Percentiles rank a stretch among this genome's conserved stretches.
Evolutionary conservation across 2,113 vertebrate genomes (phyloP).

Genomic region (Phalacrocorax pelagicus): DNA sequence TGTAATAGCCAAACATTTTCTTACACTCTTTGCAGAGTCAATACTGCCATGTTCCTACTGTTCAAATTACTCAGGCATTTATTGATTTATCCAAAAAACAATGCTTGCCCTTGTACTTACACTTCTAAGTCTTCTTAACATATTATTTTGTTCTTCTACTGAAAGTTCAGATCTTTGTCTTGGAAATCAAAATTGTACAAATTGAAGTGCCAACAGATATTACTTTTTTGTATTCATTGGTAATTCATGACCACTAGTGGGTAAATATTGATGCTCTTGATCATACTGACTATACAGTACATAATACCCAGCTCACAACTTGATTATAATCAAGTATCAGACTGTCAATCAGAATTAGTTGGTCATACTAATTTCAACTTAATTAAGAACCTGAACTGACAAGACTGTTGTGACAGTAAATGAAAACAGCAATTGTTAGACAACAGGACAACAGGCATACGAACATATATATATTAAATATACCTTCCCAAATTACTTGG

Average conservation of each 20-base stretch:
- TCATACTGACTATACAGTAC: neutral
- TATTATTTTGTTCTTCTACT: neutral
- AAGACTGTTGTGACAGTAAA: neutral
- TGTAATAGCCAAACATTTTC: neutral
- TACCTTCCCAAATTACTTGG: neutral
- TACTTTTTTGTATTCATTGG: neutral
- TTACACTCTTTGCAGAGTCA: neutral
- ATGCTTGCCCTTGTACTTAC: neutral
- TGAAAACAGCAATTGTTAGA: neutral
- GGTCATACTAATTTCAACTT: neutral
- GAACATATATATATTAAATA: neutral
- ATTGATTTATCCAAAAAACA: neutral
- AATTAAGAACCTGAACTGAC: neutral
- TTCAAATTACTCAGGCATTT: neutral
- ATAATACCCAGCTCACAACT: neutral
- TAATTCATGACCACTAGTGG: neutral
- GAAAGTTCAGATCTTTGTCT: neutral
- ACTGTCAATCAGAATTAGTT: neutral
- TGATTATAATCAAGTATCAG: neutral
- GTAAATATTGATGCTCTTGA: neutral
- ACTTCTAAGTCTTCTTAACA: rapidly evolving
- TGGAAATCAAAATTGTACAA: neutral
- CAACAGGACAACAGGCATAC: neutral
- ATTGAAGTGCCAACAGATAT: neutral
- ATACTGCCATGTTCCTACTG: neutral